Conservation (phyloP, 2,888 invertebrate species). For the Sinopyrophorus schimmeli region DNA sequence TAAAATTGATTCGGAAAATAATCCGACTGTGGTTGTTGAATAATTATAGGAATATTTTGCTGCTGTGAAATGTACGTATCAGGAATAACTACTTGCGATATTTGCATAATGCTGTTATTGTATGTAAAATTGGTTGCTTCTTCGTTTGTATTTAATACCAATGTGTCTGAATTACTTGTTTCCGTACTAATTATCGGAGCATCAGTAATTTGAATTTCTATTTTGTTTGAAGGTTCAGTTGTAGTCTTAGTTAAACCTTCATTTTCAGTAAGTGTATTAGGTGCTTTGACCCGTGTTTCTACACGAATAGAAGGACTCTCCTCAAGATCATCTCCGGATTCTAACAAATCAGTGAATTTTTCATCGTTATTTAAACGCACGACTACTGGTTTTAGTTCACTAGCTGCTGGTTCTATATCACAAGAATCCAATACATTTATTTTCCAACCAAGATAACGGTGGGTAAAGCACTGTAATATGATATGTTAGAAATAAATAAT, state of each 20-base stretch:
- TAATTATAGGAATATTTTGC: slow-evolving; percentile 5
- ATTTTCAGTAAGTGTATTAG: slow-evolving; percentile 38
- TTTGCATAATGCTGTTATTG: not conserved
- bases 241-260: slow-evolving; percentile 40
- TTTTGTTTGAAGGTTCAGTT: slow-evolving; percentile 30
- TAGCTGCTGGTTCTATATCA: slow-evolving; percentile 61
- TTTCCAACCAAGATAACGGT: slow-evolving; percentile 93
- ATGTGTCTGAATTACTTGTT: no score
- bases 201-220: slow-evolving; percentile 23
- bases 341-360: slow-evolving; percentile 39
- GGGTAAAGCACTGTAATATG: slow-evolving; percentile 81
- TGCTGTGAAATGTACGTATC: not conserved
- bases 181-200: slow-evolving; percentile 14
- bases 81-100: not conserved
- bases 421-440: slow-evolving; percentile 88
- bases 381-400: slow-evolving; percentile 58
- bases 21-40: slow-evolving; percentile 9
- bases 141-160: slow-evolving; percentile 2
- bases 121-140: not conserved
- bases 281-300: slow-evolving; percentile 56
- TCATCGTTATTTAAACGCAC: slow-evolving; percentile 44
- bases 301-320: slow-evolving; percentile 67
- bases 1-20: slow-evolving; percentile 13
- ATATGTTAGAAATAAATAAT: not conserved
- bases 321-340: slow-evolving; percentile 56